Base-by-base conservation (phyloP, 2,797 vertebrate genomes). In the Nyctibius grandis region DNA sequence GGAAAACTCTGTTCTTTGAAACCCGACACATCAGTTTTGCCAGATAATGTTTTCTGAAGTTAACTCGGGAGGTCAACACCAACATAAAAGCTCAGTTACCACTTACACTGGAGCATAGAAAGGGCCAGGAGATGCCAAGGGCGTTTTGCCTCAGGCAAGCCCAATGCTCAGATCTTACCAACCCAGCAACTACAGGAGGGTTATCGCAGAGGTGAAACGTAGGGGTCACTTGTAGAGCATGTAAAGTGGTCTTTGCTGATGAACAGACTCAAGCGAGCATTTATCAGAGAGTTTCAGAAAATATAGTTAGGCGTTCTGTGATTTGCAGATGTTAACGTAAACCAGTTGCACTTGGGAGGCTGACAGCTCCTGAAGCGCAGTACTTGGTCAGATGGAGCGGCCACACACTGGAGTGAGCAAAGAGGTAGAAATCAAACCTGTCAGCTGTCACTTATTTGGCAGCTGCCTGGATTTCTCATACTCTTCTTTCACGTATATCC, bases 1-100 rank as follows among this genome's bases (percentile, higher is more conserved):
- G 64, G 60, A 61, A 94, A 93, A 51, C 28, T 56, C 12, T 64
- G 76, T 76, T 72, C 51, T 95, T 91, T 95, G 68, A 95, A 95
- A 93, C 5, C 2, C 69, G 40, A 64, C 82, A 51, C 42, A 75
- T 56, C 36, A 82, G 85, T 80, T 93, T 85, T 75, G 8, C 36
- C 23, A 83, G 61, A 26, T 78, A 94, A 70, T 50, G 2, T 93
- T 94, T 94, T 74, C 80, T 93, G 75, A 92, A 93, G 61, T 67
- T 78, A 48, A 63, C 83, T n/a, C 80, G 45, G 51, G 72, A 84
- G 78, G 89, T 95, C 93, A 83, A 51, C 64, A 78, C 28, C 34
- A 9, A 44, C 73, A 79, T 78, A 33, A 93, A 87, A 95, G 48
- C n/a, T 40, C 65, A 33, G 51, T 38, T 86, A 51, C 7, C 51